phyloP scores from a whole-genome alignment of 2,113 vertebrate genomes.

The Euleptes europaea region DNA sequence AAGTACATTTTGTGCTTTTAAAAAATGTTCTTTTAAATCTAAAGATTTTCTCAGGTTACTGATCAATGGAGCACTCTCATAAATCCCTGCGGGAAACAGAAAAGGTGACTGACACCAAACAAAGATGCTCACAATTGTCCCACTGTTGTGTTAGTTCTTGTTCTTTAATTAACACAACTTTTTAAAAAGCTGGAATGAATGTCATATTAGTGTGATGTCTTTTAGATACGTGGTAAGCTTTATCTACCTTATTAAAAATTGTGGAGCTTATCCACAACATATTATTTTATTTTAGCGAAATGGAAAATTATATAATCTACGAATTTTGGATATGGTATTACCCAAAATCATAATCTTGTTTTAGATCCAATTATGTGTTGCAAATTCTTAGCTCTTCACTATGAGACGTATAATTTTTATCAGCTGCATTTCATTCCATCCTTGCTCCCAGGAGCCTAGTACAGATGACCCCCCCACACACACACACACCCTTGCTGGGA shows the following conservation, averaged over 20 bases:
- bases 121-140: not conserved
- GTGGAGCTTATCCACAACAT: not conserved
- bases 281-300: not conserved
- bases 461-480: too few species aligned
- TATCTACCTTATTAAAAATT: not conserved
- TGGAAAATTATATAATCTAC: not conserved
- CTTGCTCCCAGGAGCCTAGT: too few species aligned
- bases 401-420: too few species aligned
- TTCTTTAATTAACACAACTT: not conserved
- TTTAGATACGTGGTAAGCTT: not conserved
- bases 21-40: conserved; percentile 9
- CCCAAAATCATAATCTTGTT: not conserved
- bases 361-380: not conserved
- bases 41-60: not conserved
- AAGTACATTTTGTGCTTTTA: conserved; percentile 16
- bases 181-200: not conserved
- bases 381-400: too few species aligned
- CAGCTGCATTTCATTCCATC: too few species aligned
- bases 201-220: not conserved
- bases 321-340: not conserved
- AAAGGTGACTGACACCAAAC: not conserved
- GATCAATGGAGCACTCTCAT: not conserved
- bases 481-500: too few species aligned
- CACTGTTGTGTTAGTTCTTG: not conserved
- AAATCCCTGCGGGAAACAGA: not conserved